Evolutionary conservation across 2,113 vertebrate genomes (phyloP).

Genomic region (Seriola quinqueradiata): DNA sequence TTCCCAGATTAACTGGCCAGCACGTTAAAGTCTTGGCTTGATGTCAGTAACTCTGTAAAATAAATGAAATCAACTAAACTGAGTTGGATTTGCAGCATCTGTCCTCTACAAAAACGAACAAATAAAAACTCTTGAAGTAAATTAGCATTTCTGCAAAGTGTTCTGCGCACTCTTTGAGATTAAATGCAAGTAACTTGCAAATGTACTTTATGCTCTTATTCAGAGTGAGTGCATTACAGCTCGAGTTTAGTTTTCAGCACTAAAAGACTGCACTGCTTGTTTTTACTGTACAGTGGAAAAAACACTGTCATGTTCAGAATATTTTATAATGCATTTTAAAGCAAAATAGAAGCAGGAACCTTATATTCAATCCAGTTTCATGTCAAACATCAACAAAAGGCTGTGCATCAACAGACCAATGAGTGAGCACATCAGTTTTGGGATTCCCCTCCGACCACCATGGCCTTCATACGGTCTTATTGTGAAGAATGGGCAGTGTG

Average conservation of each 20-base stretch:
- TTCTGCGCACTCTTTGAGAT: constrained; percentile 63
- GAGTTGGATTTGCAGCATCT: constrained; percentile 61
- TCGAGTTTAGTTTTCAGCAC: background rate
- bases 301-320: background rate
- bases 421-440: background rate
- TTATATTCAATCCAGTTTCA: background rate
- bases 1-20: constrained; percentile 70
- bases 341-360: background rate
- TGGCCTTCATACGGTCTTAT: background rate
- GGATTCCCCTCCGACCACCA: constrained; percentile 17
- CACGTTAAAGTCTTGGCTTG: constrained; percentile 65
- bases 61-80: constrained; percentile 73
- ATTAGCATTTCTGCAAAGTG: constrained; percentile 66
- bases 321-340: constrained; percentile 1
- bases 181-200: constrained; percentile 48
- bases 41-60: constrained; percentile 71
- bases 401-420: background rate
- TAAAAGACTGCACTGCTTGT: background rate
- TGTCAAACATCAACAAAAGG: background rate
- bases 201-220: background rate
- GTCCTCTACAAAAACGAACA: constrained; percentile 61
- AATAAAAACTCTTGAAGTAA: constrained; percentile 60
- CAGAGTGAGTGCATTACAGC: background rate
- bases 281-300: background rate
- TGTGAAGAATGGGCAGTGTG: constrained; percentile 35